Evolutionary conservation across 1,140 invertebrate species (phyloP), one percentile per base, ranked within the genome.

Genomic region (Portunus trituberculatus): DNA sequence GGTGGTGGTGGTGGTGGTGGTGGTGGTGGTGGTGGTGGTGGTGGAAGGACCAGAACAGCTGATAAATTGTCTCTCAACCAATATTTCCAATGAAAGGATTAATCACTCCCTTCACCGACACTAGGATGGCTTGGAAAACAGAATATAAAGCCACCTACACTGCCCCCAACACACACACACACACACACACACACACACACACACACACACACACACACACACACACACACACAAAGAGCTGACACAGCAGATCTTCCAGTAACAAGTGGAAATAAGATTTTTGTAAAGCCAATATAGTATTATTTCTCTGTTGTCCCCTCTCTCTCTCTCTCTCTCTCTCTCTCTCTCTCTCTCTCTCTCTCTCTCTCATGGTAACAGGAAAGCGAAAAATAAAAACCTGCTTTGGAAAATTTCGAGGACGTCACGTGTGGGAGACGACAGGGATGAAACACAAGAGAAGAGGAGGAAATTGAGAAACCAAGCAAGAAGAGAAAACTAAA

Each of bases 31-130:
- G 25, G 67, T 16, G 20, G 52, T 12, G 52, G 52, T 12, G 48
- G 67, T 25, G 67, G n/a, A n/a, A 76, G 67, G 67, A n/a, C 25
- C 6, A n/a, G 12, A 25, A 76, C 67, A 20, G 20, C 20, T 76
- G 67, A 76, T 76, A 76, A 76, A 59, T 59, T n/a, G 67, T 76
- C 67, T 10, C 67, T 76, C n/a, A 76, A 25, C 67, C 67, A 25
- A 76, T 76, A 76, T 76, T 76, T 76, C 67, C 67, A 7, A 76
- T 76, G 67, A 76, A n/a, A n/a, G 67, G 67, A 76, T 76, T 76
- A 76, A 76, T 76, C 67, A 76, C 67, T 76, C 67, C 67, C 67
- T 8, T 76, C 67, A 20, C 67, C 67, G 67, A 8, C 20, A 76
- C 67, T 76, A 3, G 20, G n/a, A n/a, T 76, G 67, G 20, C 67